Evolutionary conservation across 1,140 invertebrate species (phyloP), one percentile per base, ranked within the genome.

Genomic region (Drosophila guanche): DNA sequence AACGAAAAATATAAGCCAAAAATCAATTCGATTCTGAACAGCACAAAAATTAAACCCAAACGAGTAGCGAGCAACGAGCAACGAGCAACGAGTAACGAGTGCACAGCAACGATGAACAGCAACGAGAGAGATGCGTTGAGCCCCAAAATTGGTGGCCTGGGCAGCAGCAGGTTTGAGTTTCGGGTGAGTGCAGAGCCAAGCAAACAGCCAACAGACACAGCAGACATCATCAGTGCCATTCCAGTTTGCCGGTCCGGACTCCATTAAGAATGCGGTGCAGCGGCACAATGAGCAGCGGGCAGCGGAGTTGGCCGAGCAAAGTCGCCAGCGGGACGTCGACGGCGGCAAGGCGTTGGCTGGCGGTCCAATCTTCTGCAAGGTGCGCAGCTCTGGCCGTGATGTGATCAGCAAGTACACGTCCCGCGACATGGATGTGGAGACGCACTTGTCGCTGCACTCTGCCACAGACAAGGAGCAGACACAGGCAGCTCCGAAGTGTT

Each of bases 191-290:
- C 3, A 4, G 7, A 14, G 16, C 27, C 2, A 2, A 7, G 2
- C 27, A 29, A 7, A 6, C 27, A 7, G 6, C 6, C 27, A 7
- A 20, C 16, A 20, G 16, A 20, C 16, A 20, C 16, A 1, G 16
- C 16, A 20, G 0, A 20, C 16, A 20, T 20, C 16, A 20, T 20
- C 16, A 20, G 16, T 1, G 16, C 1, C 10, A 16, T 0, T n/a
- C 6, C 12, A 90, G 89, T 89, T 89, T 10, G 12, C 70, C 2
- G 72, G 75, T 2, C 77, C 79, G 0, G 84, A 85, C 3, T 76
- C 77, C 7, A 83, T 90, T 5, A 71, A 73, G 12, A 72, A 80
- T 14, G 71, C 80, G 3, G 76, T 90, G 1, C 62, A 63, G 25
- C 77, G 77, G 2, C 66, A 89, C n/a, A 84, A 90, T 6, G 46